These are phyloP conservation scores for Chaenogobius annularis DNA, from an alignment of 2,113 vertebrate genomes.

Conservation along the genomic window DNA sequence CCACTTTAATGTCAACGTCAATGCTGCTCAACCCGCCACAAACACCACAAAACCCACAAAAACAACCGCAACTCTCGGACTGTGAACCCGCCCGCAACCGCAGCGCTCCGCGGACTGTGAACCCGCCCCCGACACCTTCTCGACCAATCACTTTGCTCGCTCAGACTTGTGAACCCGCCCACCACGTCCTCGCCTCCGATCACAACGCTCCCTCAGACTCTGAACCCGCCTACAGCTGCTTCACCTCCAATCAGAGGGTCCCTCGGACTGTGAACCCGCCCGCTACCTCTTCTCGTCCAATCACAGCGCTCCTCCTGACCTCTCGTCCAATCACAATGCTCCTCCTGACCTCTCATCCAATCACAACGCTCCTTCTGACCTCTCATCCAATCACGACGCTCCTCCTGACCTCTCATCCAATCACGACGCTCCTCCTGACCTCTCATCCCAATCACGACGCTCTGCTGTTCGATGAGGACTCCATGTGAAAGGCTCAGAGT, in stretches of 20 bases:
- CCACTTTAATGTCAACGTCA: constrained; percentile 99
- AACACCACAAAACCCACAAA: not conserved
- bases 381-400: constrained; percentile 72
- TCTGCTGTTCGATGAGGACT: too few relatives aligned
- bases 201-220: not conserved
- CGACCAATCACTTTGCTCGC: constrained; percentile 49
- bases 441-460: constrained; percentile 54
- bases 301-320: not conserved
- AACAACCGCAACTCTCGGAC: not conserved
- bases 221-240: not conserved
- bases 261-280: not conserved
- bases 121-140: not conserved
- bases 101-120: not conserved
- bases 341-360: constrained; percentile 3
- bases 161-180: not conserved
- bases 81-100: constrained; percentile 28
- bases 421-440: constrained; percentile 1
- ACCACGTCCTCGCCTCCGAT: not conserved
- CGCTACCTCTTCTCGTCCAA: not conserved
- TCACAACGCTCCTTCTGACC: not conserved
- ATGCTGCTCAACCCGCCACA: constrained; percentile 91
- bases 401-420: constrained; percentile 39
- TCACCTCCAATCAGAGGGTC: not conserved
- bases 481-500: constrained; percentile 78
- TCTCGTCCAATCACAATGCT: constrained; percentile 72